phyloP scores from a whole-genome alignment of 1,140 invertebrate species.

The Polypedilum vanderplanki region DNA sequence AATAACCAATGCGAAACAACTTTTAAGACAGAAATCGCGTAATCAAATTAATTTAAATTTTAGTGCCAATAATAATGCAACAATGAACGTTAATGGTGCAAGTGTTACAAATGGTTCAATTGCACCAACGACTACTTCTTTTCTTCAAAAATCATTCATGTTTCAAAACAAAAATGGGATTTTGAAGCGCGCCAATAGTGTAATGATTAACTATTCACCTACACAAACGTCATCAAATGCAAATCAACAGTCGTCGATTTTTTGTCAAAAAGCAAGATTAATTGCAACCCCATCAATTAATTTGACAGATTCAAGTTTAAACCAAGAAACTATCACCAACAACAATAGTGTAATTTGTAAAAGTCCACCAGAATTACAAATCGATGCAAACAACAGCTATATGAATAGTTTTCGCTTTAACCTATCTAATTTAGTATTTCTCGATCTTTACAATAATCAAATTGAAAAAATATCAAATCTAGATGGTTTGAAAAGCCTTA shows the following conservation, averaged over 20 bases:
- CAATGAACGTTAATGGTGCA: background rate
- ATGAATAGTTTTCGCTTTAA: conserved; percentile 41
- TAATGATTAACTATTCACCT: conserved; percentile 4
- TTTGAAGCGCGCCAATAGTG: conserved; percentile 20
- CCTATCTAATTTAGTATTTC: conserved; percentile 74
- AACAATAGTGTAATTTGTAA: conserved; percentile 31
- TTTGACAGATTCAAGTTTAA: background rate
- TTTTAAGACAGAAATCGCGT: background rate
- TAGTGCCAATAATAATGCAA: conserved; percentile 24
- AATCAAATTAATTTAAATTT: conserved; percentile 21
- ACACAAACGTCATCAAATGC: background rate
- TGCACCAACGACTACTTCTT: background rate
- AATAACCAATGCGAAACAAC: background rate
- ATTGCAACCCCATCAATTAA: background rate
- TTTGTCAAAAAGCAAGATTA: background rate
- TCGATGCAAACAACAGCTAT: conserved; percentile 39
- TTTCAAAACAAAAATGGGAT: background rate
- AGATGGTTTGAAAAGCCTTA: conserved; percentile 63
- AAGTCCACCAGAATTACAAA: background rate
- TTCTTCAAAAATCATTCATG: conserved; percentile 25
- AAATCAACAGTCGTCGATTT: background rate
- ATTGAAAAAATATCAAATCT: conserved; percentile 75
- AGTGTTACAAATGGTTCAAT: background rate
- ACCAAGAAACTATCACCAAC: conserved; percentile 30
- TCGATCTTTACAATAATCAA: conserved; percentile 91